Base-by-base conservation (phyloP, 2,797 vertebrate genomes). In the Menidia menidia region DNA sequence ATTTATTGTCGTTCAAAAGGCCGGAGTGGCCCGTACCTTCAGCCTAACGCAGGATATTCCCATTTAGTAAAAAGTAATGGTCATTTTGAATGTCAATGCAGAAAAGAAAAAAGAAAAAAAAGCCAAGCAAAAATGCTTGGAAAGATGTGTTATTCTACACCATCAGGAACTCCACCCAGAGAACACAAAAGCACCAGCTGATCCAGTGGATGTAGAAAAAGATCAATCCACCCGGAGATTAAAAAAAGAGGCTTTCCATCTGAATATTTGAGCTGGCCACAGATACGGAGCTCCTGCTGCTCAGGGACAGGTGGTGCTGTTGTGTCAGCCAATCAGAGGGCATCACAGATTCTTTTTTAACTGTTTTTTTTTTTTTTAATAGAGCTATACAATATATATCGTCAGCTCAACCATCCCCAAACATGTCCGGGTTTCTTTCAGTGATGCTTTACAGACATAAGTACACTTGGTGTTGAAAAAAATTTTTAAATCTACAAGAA, bases 391-490 rank as follows among this genome's bases (percentile, higher is more conserved):
- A 67, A 71, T 11, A 45, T 11, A 45, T 30, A 53, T 73, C 77
- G 60, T 65, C 57, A 6, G 52, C 67, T 58, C 14, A 54, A 60
- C 76, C 68, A 55, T 70, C 73, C 33, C 67, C 60, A 75, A 76
- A 71, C 71, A 72, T 9, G 58, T 74, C 25, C 39, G 33, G 64
- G 25, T 25, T 25, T 25, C 71, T 77, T 80, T 83, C 66, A 77
- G 89, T 85, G 78, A 86, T 84, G 85, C 51, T 77, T 88, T 68
- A 86, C 85, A 90, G 80, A 93, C 87, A 58, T 92, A 94, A 92
- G 90, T 91, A 92, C 92, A 93, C 92, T 93, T 93, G 80, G 91
- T 93, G 91, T 87, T 57, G 81, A 85, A 83, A 71, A 72, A 35
- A 68, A 76, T 42, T 57, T 32, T 14, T 31, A 63, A 73, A 25